Base-by-base conservation (phyloP, 2,888 invertebrate genomes). In the Drosophila anceps region DNA sequence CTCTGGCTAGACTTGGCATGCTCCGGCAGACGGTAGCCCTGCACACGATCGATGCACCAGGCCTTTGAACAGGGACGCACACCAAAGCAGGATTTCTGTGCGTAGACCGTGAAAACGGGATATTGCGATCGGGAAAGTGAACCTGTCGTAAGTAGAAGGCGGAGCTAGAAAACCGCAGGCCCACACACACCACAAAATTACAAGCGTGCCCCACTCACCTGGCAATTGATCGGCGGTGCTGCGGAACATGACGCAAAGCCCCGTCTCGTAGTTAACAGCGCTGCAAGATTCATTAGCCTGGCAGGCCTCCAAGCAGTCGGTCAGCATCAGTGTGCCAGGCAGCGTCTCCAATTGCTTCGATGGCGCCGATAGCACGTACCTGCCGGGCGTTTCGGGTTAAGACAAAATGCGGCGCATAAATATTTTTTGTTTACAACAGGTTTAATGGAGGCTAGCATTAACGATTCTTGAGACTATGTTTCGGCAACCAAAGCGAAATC, bases 91-190 rank as follows among this genome's bases (percentile, higher is more conserved):
- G 96, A 97, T 94, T 98, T 98, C 94, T 98, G 98, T 83, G 98
- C 98, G 95, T 98, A 98, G 93, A 98, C 97, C 81, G 98, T 98
- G 94, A 98, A 98, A 87, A 98, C 98, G 64, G 98, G 98, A 94
- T 98, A 98, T 93, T 98, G 98, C 39, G 98, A 98, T 92, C 97
- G 96, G 79, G 97, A 97, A 92, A 98, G 94, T 70, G 98, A 97
- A 93, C 97, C 98, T 97, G 96, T 71, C 77, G 37, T 27, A 53
- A 62, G 55, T 24, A 58, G 59, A n/a, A 44, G 67, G 41, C 43
- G 61, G 63, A 46, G 60, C 51, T 44, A 54, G 41, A 20, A 37
- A 58, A 55, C 48, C 60, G 60, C 53, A 65, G 55, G 44, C 58
- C 51, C 63, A 69, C 63, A 74, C 50, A 39, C 53, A 33, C 20